A percentile compares a stretch with the other conserved stretches of the same genome.
Evolutionary conservation across 64 coral and sea anemone genomes (phyloP).

Genomic region (Pocillopora verrucosa): DNA sequence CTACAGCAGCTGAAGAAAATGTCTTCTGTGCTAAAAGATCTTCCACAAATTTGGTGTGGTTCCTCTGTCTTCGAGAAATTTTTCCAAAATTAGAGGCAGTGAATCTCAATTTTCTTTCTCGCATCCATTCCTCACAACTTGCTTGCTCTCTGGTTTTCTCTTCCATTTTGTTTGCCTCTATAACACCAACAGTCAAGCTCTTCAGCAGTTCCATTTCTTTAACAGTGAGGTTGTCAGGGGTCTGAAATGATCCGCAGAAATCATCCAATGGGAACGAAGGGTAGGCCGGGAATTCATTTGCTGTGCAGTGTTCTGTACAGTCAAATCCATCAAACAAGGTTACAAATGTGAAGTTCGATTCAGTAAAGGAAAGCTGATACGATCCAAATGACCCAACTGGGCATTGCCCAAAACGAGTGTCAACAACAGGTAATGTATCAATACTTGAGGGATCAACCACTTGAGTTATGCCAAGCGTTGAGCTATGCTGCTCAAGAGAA

Average conservation of each 20-base stretch:
- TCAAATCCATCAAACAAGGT: constrained; percentile 50
- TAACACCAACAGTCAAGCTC: constrained; percentile 31
- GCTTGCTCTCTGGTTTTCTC: constrained; percentile 55
- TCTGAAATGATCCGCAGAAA: not conserved
- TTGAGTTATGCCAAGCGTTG: constrained; percentile 51
- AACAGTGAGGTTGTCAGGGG: constrained; percentile 40
- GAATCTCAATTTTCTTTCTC: constrained; percentile 51
- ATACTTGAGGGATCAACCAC: constrained; percentile 27
- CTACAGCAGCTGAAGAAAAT: not conserved
- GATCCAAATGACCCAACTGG: constrained; percentile 77
- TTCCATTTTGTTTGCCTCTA: constrained; percentile 51
- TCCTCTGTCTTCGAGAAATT: constrained; percentile 66
- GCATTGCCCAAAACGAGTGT: constrained; percentile 60
- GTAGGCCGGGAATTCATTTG: constrained; percentile 42
- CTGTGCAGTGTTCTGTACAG: not conserved
- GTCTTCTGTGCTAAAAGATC: constrained; percentile 49
- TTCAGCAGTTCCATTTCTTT: constrained; percentile 48
- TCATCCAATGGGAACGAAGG: constrained; percentile 53
- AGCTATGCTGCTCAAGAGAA: constrained; percentile 47
- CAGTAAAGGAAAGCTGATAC: constrained; percentile 64
- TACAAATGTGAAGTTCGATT: constrained; percentile 44
- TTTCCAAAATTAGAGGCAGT: constrained; percentile 64
- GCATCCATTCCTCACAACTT: constrained; percentile 43
- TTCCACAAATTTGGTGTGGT: constrained; percentile 62
- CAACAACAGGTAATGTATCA: constrained; percentile 14